Conservation (phyloP, 2,797 vertebrate genomes). For the Xenops minutus region DNA sequence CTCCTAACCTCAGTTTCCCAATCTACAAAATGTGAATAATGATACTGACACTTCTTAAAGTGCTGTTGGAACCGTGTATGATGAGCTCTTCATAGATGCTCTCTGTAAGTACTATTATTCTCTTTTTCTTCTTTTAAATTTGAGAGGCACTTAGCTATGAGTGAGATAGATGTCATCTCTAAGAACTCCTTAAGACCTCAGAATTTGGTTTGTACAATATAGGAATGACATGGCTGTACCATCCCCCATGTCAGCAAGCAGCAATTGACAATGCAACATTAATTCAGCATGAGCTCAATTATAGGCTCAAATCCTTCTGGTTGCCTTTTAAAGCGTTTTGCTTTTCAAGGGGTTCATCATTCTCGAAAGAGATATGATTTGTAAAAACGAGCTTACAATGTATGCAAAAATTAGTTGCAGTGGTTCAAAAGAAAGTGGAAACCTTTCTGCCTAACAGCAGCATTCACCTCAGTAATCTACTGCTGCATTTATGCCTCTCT, state of each 20-base stretch:
- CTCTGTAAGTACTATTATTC: not conserved
- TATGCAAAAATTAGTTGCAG: not conserved
- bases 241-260: not conserved
- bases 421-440: slow-evolving; percentile 14
- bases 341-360: slow-evolving; percentile 7
- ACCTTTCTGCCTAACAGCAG: not conserved
- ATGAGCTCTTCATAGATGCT: not conserved
- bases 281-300: slow-evolving; percentile 28
- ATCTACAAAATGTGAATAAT: not conserved
- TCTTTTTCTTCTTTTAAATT: not conserved
- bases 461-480: not conserved
- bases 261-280: slow-evolving; percentile 30
- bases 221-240: not conserved
- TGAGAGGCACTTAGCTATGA: slow-evolving; percentile 21
- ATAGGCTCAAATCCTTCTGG: not conserved
- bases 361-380: not conserved
- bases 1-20: not conserved
- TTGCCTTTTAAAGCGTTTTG: not conserved
- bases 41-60: not conserved
- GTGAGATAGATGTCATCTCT: not conserved
- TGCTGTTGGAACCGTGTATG: not conserved
- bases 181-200: slow-evolving; percentile 31
- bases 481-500: not conserved
- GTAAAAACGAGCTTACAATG: not conserved
- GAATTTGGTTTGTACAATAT: not conserved